Base-by-base conservation (phyloP, 2,888 invertebrate genomes). In the Cheilosia urbana region DNA sequence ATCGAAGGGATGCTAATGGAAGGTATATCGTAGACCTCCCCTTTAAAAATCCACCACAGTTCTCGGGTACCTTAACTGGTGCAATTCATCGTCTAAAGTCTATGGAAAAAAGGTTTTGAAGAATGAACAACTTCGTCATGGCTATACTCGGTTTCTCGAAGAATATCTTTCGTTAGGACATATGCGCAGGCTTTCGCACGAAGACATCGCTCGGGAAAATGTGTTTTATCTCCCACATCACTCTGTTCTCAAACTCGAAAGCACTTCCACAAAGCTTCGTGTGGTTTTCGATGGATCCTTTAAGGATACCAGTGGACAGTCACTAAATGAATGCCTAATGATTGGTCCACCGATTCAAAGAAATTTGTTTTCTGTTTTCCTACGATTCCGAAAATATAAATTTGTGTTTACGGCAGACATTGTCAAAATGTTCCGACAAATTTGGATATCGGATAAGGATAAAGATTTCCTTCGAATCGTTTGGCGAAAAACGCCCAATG, bases 11-110 rank as follows among this genome's bases (percentile, higher is more conserved):
- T n/a, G n/a, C n/a, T n/a, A n/a, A n/a, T n/a, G n/a, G n/a, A n/a
- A n/a, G n/a, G n/a, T n/a, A n/a, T n/a, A n/a, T n/a, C 11, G 68
- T 83, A 9, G 57, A 83, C 19, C 79, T 76, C 45, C 87, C 83
- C 37, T 77, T 87, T 37, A 77, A 84, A 57, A 24, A 55, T n/a
- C 53, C 40, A 15, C 68, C 69, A 13, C 75, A 80, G 15, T 72
- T 63, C 27, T 45, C 47, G n/a, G 57, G 55, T 19, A 87, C 77
- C 6, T 30, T 69, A 5, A 19, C 24, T 24, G 24, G 24, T 24
- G 24, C 24, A 24, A 24, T 83, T 19, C 42, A 53, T 27, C 73
- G 82, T 17, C 34, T 81, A 11, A 30, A 51, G 30, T 24, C 55
- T 1, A 42, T 78, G 27, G 78, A 76, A 66, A 21, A 9, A 63